Evolutionary conservation across 2,888 invertebrate genomes (phyloP).

Genomic region (Dasysyrphus tricinctus): DNA sequence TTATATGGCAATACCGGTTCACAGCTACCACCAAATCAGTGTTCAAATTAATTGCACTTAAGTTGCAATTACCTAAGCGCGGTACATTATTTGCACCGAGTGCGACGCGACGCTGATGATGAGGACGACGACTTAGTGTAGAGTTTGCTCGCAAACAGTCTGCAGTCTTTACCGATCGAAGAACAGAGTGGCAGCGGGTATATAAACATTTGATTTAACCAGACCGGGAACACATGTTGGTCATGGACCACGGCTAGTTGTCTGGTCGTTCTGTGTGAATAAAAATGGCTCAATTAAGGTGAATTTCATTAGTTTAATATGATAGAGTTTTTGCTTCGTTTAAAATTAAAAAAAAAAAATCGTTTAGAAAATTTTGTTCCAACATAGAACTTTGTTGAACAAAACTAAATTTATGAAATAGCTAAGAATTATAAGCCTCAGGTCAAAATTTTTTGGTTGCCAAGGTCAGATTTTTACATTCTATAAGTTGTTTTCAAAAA

Average conservation of each 20-base stretch:
- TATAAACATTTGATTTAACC: constrained; percentile 66
- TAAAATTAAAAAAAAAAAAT: too few relatives aligned
- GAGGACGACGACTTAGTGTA: neutral
- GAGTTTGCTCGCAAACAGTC: constrained; percentile 23
- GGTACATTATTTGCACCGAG: constrained; percentile 52
- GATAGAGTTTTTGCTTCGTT: too few relatives aligned
- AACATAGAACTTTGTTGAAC: too few relatives aligned
- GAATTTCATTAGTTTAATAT: constrained; percentile 2
- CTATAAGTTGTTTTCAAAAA: too few relatives aligned
- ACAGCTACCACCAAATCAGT: constrained; percentile 74
- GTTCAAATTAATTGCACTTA: constrained; percentile 76
- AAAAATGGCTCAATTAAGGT: constrained; percentile 24
- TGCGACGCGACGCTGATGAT: neutral
- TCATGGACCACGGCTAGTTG: constrained; percentile 31
- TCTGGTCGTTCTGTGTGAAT: constrained; percentile 42
- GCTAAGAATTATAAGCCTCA: too few relatives aligned
- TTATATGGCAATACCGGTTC: constrained; percentile 63
- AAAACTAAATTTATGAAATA: too few relatives aligned
- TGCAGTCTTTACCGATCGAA: constrained; percentile 50
- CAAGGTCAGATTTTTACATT: too few relatives aligned
- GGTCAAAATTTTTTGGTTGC: too few relatives aligned
- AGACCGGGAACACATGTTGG: constrained; percentile 71
- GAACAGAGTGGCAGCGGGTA: constrained; percentile 11
- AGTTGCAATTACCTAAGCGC: constrained; percentile 75
- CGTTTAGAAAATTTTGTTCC: too few relatives aligned